Percentiles rank a stretch among this genome's conserved stretches.
These are phyloP conservation scores for Eulemur macaco DNA, from an alignment of 2,113 vertebrate genomes.

Conservation along the genomic window DNA sequence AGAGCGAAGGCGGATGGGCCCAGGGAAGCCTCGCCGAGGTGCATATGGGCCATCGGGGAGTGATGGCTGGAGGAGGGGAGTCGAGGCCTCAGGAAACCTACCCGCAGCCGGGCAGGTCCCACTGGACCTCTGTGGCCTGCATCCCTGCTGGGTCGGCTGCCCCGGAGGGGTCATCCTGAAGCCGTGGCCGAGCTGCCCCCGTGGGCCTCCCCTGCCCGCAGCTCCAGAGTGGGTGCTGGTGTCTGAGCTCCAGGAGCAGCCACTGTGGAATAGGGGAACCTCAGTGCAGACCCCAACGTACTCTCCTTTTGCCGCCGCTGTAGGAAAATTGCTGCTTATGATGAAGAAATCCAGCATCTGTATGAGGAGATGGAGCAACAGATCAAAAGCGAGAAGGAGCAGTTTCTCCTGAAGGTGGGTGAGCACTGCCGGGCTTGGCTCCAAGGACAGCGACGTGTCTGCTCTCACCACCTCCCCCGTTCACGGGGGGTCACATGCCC, in stretches of 20 bases:
- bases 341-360: constrained; percentile 92
- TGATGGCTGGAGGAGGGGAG: accelerated
- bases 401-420: constrained; percentile 91
- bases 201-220: accelerated
- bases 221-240: background rate
- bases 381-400: constrained; percentile 93
- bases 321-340: constrained; percentile 92
- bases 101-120: background rate
- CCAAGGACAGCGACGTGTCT: background rate
- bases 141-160: accelerated
- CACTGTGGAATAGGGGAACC: background rate
- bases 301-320: background rate
- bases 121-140: background rate
- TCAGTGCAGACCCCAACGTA: background rate
- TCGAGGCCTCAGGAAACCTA: no score
- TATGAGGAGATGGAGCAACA: constrained; percentile 98
- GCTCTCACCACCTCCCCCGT: background rate
- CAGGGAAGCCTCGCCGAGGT: accelerated
- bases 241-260: background rate
- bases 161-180: background rate
- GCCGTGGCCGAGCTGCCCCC: background rate
- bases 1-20: background rate
- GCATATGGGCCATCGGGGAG: background rate
- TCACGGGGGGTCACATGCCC: background rate
- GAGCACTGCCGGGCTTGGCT: background rate